Evolutionary conservation across 2,797 vertebrate genomes (phyloP), one percentile per base, ranked within the genome.

Genomic region (Neosalanx taihuensis): DNA sequence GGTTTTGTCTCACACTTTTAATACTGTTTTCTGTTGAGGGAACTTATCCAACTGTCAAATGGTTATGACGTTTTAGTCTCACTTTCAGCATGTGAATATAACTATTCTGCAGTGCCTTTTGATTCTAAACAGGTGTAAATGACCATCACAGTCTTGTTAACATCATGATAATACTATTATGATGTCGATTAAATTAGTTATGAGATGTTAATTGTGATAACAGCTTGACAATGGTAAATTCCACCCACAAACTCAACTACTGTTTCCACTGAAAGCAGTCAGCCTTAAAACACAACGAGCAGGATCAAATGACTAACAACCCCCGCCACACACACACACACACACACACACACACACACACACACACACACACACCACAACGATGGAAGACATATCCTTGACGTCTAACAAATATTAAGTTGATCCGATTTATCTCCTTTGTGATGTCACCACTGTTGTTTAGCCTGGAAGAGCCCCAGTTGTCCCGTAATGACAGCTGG

Each of bases 391-490:
- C 63, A 20, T 9, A 20, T 3, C 35, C 35, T 41, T 64, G 6
- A 12, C 5, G 18, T 30, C 15, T 41, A 41, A 10, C 12, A 41
- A 41, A 41, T 41, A 41, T 12, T 41, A 41, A 7, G 37, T 41
- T 1, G 9, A 41, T 41, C 57, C 57, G n/a, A 58, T 7, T 6
- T 29, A 33, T 51, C 30, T 17, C 26, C 4, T 23, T 3, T 33
- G 26, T 12, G 15, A 53, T 67, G 59, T 7, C 20, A 20, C 1
- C 17, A 17, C 26, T 76, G 41, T 29, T 74, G 49, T 58, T 57
- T 53, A 65, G 63, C 64, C 49, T 35, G 33, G 29, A 30, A 29
- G 72, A 72, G 3, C 62, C 76, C 51, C 72, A 77, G 72, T 66
- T 79, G 82, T 71, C 23, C 20, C 7, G 20, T 10, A 33, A 18